Evolutionary conservation across 2,888 invertebrate species (phyloP).

Genomic region (Branchipolynoe longqiensis): DNA sequence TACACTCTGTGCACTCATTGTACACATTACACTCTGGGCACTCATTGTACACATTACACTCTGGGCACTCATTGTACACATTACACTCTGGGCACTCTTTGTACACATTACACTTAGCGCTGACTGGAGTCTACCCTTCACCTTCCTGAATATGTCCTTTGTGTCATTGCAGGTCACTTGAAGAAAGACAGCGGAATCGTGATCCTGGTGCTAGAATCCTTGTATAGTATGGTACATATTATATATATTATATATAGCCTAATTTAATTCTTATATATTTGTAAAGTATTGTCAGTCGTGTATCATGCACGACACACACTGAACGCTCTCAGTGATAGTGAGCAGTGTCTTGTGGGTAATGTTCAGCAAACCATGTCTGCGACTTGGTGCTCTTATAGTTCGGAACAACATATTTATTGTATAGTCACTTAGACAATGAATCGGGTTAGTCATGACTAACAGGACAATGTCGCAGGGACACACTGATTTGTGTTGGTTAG

Average conservation of each 20-base stretch:
- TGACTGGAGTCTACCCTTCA: too few species aligned
- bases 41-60: too few species aligned
- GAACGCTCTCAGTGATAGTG: conserved; percentile 28
- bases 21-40: too few species aligned
- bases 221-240: conserved; percentile 45
- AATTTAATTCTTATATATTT: conserved; percentile 50
- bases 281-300: conserved; percentile 39
- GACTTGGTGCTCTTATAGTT: neutral
- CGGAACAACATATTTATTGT: neutral
- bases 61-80: too few species aligned
- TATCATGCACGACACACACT: conserved; percentile 14
- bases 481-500: too few species aligned
- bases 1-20: too few species aligned
- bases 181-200: conserved; percentile 41
- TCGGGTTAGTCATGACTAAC: too few species aligned
- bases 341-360: conserved; percentile 4
- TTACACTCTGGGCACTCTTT: too few species aligned
- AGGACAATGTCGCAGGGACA: too few species aligned
- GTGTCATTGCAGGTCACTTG: conserved; percentile 33
- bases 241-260: conserved; percentile 17
- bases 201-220: conserved; percentile 48
- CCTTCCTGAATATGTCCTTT: neutral
- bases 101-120: too few species aligned
- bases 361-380: neutral
- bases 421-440: too few species aligned